Percentiles rank a stretch among this genome's conserved stretches.
phyloP scores from a whole-genome alignment of 2,888 invertebrate genomes.

The Spodoptera littoralis region DNA sequence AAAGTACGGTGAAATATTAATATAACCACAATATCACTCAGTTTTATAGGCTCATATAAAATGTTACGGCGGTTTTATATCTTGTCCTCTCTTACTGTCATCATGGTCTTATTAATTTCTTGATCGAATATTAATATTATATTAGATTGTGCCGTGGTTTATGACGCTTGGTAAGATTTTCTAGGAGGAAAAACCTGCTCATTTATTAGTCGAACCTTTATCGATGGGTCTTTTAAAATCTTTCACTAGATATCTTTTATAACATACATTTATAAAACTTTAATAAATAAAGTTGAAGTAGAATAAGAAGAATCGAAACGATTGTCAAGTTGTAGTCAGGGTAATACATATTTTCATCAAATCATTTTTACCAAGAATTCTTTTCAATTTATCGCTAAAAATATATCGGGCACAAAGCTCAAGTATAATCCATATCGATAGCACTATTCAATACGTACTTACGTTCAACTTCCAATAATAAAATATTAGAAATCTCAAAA shows the following conservation, averaged over 20 bases:
- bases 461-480: no score
- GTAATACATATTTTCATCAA: no score
- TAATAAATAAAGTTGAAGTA: no score
- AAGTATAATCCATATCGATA: no score
- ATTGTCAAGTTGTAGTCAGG: no score
- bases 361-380: no score
- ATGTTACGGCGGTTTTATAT: slow-evolving; percentile 77
- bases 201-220: slow-evolving; percentile 3
- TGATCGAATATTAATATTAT: slow-evolving; percentile 54
- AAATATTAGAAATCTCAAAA: background rate
- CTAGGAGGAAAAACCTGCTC: slow-evolving; percentile 13
- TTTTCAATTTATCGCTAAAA: no score
- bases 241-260: no score
- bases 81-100: slow-evolving; percentile 69
- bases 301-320: no score
- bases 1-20: slow-evolving; percentile 65
- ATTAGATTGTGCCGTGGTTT: slow-evolving; percentile 43
- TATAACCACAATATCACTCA: slow-evolving; percentile 75
- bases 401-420: no score
- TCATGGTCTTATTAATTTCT: slow-evolving; percentile 71
- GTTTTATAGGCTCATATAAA: slow-evolving; percentile 75
- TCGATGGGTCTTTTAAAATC: slow-evolving; percentile 2
- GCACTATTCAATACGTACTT: no score
- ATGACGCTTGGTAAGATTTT: slow-evolving; percentile 25
- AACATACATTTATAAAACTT: no score